Base-by-base conservation (phyloP, 2,888 invertebrate species). In the Cybosia mesomella region DNA sequence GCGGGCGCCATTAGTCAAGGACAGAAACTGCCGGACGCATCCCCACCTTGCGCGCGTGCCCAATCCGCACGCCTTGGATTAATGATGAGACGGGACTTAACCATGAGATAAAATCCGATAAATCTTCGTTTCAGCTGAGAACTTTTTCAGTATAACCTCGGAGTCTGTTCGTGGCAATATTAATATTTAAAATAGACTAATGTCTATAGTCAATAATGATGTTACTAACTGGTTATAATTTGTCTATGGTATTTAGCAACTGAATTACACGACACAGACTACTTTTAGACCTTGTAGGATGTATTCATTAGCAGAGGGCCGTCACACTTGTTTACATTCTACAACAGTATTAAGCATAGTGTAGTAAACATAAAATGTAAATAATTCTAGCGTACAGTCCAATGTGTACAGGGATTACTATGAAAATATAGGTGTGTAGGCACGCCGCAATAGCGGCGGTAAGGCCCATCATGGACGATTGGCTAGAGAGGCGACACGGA, bases 1-100 rank as follows among this genome's bases (percentile, higher is more conserved):
- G 79, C 81, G 60, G 79, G 73, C 77, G 81, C 72, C 72, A 85
- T 87, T 85, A 82, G 83, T 83, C 83, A 79, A 70, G 60, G 69
- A 67, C 71, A 74, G 78, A 74, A 79, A 79, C 72, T 60, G 65
- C 64, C 59, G 32, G 28, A 64, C 58, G 64, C 59, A 58, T 28
- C 15, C 66, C 58, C 57, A 55, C 64, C 28, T 28, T 5, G 28
- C 11, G 64, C 64, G 36, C 63, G 63, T 57, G 36, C 53, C 18
- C 67, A 58, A 15, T 43, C 66, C 68, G 61, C 66, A 62, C 62
- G 21, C 49, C 43, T n/a, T 57, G 75, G 76, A 81, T 76, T 84
- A 83, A 83, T 83, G 82, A 75, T 66, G 64, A 34, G 67, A 32
- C 18, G 34, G 78, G 74, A 69, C 73, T 75, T 64, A 73, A 60